Evolutionary conservation across 2,797 vertebrate species (phyloP).

Genomic region (Neomorphus geoffroyi): DNA sequence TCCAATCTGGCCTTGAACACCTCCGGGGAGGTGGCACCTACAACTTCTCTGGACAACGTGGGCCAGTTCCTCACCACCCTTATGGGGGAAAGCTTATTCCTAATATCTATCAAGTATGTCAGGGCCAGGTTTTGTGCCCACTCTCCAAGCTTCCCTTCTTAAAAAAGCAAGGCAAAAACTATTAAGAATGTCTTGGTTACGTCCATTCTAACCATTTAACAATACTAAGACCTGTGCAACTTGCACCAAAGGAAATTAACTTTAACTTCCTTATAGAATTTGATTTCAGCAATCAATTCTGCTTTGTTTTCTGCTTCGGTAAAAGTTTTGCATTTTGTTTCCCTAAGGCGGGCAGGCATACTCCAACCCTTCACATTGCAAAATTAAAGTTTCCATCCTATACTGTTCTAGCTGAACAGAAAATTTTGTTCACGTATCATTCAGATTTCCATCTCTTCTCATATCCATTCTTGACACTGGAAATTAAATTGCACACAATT

Average conservation of each 20-base stretch:
- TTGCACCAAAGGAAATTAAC: background rate
- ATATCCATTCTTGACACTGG: background rate
- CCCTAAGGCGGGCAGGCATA: background rate
- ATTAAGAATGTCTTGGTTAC: fast-evolving
- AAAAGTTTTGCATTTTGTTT: background rate
- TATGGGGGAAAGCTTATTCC: too few species aligned
- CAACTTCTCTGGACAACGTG: too few species aligned
- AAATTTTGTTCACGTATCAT: background rate
- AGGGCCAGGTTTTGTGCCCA: fast-evolving
- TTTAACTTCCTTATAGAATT: background rate
- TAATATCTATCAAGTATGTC: background rate
- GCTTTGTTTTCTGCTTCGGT: background rate
- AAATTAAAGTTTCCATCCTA: background rate
- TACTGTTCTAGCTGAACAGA: background rate
- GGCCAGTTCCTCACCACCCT: too few species aligned
- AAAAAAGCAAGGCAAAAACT: background rate
- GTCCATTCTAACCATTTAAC: background rate
- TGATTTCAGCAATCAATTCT: background rate
- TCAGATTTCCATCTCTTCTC: background rate
- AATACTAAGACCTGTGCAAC: background rate
- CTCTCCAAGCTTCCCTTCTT: background rate
- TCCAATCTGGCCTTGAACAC: too few species aligned
- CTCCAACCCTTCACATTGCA: background rate
- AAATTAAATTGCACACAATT: background rate
- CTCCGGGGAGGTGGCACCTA: too few species aligned